Evolutionary conservation across 1,140 invertebrate genomes (phyloP), one percentile per base, ranked within the genome.

Genomic region (Conus betulinus): DNA sequence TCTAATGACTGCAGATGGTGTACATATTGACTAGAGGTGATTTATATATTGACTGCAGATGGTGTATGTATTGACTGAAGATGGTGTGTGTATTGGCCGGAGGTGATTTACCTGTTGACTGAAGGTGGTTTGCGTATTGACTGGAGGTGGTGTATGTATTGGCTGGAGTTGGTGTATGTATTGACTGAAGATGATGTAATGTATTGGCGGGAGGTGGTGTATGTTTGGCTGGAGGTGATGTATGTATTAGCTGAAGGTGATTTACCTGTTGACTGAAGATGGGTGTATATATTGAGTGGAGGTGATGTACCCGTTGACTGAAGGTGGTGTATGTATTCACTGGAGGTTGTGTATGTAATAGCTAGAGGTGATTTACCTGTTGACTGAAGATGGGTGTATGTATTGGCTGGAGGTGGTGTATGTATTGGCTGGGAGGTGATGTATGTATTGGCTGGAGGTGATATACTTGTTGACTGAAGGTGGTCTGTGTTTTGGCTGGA

Each of bases 161-260:
- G 60, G 4, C 60, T 63, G 60, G 10, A 20, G 15, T 3, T 6
- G 6, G 20, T 71, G 67, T 23, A n/a, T 71, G 67, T 71, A 20
- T 27, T 78, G 76, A 5, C 4, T 81, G 79, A 10, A 5, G 39
- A 15, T 51, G 74, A 17, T 78, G 74, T 27, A 7, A n/a, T 13
- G 10, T 10, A 92, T 93, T 78, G 99, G 15, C 20, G 8, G 67
- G 67, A 11, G 8, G 20, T 20, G 67, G 67, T 71, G 67, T 71
- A 20, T 13, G 11, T 71, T 71, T 60, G 57, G 4, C 1, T 60
- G 67, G 1, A 6, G 67, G 15, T 71, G 67, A 1, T 11, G 67
- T 71, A 20, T 71, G 67, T n/a, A 23, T 6, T 71, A 7, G 60
- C 8, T 23, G 67, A 7, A n/a, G 15, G 67, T 71, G 67, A 17